phyloP scores from a whole-genome alignment of 2,888 invertebrate species.

The Cephus rjabovi region DNA sequence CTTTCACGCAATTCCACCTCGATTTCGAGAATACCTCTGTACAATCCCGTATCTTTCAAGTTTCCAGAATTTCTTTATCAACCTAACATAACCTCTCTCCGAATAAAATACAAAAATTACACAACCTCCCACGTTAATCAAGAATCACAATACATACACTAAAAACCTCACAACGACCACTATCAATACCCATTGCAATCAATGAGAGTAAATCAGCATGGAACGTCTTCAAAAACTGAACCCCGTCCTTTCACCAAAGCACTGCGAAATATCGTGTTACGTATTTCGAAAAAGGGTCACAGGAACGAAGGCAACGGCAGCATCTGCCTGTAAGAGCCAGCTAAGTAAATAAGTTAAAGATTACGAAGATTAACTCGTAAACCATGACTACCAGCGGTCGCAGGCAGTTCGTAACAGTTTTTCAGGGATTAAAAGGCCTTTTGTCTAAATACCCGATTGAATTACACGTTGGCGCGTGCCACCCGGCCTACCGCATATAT shows the following conservation, averaged over 20 bases:
- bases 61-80: neutral
- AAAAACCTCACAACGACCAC: neutral
- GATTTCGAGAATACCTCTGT: slow-evolving; percentile 17
- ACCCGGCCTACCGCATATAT: slow-evolving; percentile 39
- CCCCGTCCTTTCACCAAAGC: neutral
- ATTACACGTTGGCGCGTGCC: slow-evolving; percentile 64
- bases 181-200: neutral
- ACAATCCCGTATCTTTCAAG: neutral
- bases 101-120: neutral
- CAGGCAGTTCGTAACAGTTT: slow-evolving; percentile 45
- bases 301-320: slow-evolving; percentile 9
- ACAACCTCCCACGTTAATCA: neutral
- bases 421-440: slow-evolving; percentile 38
- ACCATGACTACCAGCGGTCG: slow-evolving; percentile 25
- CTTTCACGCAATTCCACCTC: slow-evolving; percentile 50
- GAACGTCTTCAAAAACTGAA: neutral
- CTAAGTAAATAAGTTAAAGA: slow-evolving; percentile 51
- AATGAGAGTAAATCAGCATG: neutral
- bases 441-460: slow-evolving; percentile 62
- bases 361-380: slow-evolving; percentile 30
- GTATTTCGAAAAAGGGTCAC: slow-evolving; percentile 41
- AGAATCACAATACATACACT: neutral
- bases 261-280: slow-evolving; percentile 35
- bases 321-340: slow-evolving; percentile 45
- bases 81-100: neutral